A percentile compares a stretch with the other conserved stretches of the same genome.
phyloP scores from a whole-genome alignment of 2,113 vertebrate species.

The Nyctereutes procyonoides region DNA sequence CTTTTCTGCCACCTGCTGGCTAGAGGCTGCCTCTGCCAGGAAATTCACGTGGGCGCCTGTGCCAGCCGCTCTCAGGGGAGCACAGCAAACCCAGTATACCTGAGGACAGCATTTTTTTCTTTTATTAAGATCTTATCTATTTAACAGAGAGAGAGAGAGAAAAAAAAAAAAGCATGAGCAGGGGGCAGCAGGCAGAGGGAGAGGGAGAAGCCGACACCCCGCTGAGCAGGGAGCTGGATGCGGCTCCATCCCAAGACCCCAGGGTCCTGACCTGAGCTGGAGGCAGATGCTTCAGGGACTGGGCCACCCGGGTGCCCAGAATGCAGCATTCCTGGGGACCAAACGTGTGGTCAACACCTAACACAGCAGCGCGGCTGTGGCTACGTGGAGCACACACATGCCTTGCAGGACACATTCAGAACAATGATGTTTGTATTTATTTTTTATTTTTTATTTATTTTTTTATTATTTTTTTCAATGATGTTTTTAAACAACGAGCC shows the following conservation, averaged over 20 bases:
- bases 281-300: not conserved
- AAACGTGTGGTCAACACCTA: accelerated
- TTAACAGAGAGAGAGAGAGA: too few species aligned
- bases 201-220: too few species aligned
- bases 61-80: accelerated
- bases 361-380: accelerated
- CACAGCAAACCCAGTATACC: not conserved
- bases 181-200: too few species aligned
- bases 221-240: too few species aligned
- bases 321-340: not conserved
- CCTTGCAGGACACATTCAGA: accelerated
- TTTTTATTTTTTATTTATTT: too few species aligned
- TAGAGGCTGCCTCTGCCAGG: accelerated
- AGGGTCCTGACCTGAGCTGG: not conserved
- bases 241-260: not conserved
- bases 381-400: accelerated
- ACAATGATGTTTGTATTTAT: too few species aligned
- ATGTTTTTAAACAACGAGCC: not conserved
- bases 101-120: not conserved
- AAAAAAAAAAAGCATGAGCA: not conserved
- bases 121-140: not conserved
- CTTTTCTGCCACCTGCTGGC: slow-evolving; percentile 65
- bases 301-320: too few species aligned
- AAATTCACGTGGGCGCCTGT: accelerated
- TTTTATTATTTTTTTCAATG: too few species aligned